Evolutionary conservation across 2,888 invertebrate genomes (phyloP).

Genomic region (Drosophila robusta): DNA sequence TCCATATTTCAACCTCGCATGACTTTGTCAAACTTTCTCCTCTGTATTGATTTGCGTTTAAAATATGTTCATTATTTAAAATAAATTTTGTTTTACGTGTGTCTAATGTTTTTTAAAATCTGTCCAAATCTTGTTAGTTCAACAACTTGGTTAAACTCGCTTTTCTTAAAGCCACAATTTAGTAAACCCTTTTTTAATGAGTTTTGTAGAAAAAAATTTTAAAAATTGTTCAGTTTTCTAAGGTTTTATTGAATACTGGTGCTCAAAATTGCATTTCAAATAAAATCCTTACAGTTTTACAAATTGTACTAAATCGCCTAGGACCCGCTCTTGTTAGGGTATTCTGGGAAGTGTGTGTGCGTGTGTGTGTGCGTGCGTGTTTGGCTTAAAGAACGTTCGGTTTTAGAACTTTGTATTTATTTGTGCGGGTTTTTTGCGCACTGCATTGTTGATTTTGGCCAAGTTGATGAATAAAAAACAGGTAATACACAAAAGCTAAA

Average conservation of each 20-base stretch:
- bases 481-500: not conserved
- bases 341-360: not conserved
- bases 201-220: too few relatives aligned
- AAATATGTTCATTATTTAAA: too few relatives aligned
- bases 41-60: too few relatives aligned
- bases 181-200: too few relatives aligned
- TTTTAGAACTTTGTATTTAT: constrained; percentile 46
- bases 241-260: not conserved
- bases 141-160: too few relatives aligned
- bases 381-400: constrained; percentile 28
- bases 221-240: too few relatives aligned
- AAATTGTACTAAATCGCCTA: not conserved
- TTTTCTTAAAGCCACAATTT: too few relatives aligned
- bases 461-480: constrained; percentile 2
- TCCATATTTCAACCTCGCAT: too few relatives aligned
- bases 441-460: not conserved
- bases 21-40: too few relatives aligned
- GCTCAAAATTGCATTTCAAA: not conserved
- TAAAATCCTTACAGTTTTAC: not conserved
- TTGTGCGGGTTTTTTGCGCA: constrained; percentile 16
- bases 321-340: constrained; percentile 5
- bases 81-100: too few relatives aligned
- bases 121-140: too few relatives aligned
- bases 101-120: too few relatives aligned
- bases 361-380: not conserved